phyloP scores from a whole-genome alignment of 2,797 vertebrate genomes.

The Sciaenops ocellatus region DNA sequence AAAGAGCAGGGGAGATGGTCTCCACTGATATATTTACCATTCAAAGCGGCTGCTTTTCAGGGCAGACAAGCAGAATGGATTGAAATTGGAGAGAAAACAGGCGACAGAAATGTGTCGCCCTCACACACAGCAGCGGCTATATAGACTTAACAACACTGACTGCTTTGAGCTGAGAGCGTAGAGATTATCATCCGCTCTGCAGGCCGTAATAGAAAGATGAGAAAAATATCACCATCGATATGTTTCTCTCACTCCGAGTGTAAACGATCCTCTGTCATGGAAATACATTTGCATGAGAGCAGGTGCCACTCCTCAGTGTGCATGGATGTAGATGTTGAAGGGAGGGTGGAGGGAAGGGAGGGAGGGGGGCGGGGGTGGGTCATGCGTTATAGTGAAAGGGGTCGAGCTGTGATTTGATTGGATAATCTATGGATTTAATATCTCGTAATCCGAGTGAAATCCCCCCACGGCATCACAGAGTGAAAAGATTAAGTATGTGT shows the following conservation, averaged over 20 bases:
- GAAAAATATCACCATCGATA: conserved; percentile 62
- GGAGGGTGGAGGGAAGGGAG: conserved; percentile 6
- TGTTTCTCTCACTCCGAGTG: conserved; percentile 30
- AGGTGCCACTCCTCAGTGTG: conserved; percentile 21
- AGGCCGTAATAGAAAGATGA: conserved; percentile 38
- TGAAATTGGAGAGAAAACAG: conserved; percentile 68
- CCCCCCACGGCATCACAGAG: conserved; percentile 72
- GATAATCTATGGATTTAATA: conserved; percentile 89
- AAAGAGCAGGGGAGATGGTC: conserved; percentile 74
- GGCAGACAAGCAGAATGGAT: conserved; percentile 63
- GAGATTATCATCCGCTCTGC: conserved; percentile 61
- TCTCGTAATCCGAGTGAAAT: conserved; percentile 84
- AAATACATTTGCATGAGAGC: conserved; percentile 31
- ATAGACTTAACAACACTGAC: conserved; percentile 41
- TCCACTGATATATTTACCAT: conserved; percentile 76
- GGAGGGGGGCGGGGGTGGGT: conserved; percentile 27
- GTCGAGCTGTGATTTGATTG: conserved; percentile 83
- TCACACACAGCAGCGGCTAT: conserved; percentile 37
- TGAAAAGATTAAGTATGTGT: conserved; percentile 75
- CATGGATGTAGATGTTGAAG: conserved; percentile 20
- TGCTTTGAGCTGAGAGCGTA: conserved; percentile 5
- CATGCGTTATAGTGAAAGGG: conserved; percentile 63
- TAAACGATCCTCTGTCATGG: conserved; percentile 38
- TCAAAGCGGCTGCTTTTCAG: conserved; percentile 72
- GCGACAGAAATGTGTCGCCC: conserved; percentile 65